Conservation (phyloP, 2,888 invertebrate genomes). For the Xanthia icteritia region DNA sequence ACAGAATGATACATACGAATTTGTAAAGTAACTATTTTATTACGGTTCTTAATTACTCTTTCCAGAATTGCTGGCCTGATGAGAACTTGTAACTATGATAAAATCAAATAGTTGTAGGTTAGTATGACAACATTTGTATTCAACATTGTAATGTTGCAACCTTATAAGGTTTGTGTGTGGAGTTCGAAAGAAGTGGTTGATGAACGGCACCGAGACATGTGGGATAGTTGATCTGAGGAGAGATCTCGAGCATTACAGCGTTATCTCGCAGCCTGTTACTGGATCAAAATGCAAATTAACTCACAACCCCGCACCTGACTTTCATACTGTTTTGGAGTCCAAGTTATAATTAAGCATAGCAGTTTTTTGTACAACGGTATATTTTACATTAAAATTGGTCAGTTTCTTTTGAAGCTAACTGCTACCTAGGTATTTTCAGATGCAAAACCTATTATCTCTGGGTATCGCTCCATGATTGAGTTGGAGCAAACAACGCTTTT, state of each 20-base stretch:
- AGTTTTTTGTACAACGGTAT: constrained; percentile 32
- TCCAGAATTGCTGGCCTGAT: constrained; percentile 61
- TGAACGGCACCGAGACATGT: constrained; percentile 71
- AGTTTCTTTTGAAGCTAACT: constrained; percentile 35
- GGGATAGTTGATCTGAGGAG: constrained; percentile 75
- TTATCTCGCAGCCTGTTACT: constrained; percentile 78
- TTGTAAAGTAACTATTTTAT: constrained; percentile 70
- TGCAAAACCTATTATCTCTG: constrained; percentile 48
- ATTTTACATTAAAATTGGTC: constrained; percentile 40
- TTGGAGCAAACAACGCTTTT: constrained; percentile 30
- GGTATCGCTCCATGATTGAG: constrained; percentile 35
- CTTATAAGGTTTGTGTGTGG: constrained; percentile 73
- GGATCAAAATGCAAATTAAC: constrained; percentile 81
- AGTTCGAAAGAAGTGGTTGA: constrained; percentile 76
- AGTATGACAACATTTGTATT: constrained; percentile 72
- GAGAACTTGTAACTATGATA: constrained; percentile 67
- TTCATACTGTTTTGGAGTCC: constrained; percentile 64
- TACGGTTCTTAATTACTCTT: constrained; percentile 70
- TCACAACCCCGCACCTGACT: constrained; percentile 71
- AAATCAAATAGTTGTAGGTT: constrained; percentile 70
- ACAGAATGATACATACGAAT: constrained; percentile 73
- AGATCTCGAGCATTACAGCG: constrained; percentile 78
- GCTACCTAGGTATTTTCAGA: constrained; percentile 30
- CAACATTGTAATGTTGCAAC: constrained; percentile 65
- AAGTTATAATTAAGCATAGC: constrained; percentile 62